Conservation (phyloP, 2,888 invertebrate genomes). For the Bhutanitis thaidina region DNA sequence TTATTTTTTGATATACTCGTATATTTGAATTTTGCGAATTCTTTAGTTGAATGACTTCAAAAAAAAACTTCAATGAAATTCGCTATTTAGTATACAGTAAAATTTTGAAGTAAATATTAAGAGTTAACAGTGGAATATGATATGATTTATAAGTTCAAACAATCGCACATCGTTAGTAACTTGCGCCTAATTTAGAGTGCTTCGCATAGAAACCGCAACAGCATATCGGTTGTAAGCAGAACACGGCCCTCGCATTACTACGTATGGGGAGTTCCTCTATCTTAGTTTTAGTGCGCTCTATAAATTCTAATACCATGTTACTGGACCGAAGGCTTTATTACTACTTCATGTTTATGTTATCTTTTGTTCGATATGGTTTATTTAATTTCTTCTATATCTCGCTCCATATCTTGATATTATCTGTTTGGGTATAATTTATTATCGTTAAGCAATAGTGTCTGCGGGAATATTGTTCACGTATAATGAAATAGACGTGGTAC, state of each 20-base stretch:
- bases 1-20: no score
- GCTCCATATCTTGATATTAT: constrained; percentile 18
- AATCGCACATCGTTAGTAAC: constrained; percentile 15
- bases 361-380: constrained; percentile 33
- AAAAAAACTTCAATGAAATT: no score
- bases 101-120: no score
- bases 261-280: constrained; percentile 51
- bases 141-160: not conserved
- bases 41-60: no score
- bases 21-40: no score
- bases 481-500: constrained; percentile 2
- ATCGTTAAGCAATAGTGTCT: constrained; percentile 3
- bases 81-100: no score
- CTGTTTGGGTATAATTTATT: constrained; percentile 18
- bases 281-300: constrained; percentile 42
- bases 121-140: no score
- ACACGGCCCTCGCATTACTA: constrained; percentile 56
- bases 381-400: constrained; percentile 21
- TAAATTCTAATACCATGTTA: constrained; percentile 54
- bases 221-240: constrained; percentile 52
- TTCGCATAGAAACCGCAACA: constrained; percentile 71
- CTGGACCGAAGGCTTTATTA: constrained; percentile 49
- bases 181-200: constrained; percentile 40
- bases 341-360: constrained; percentile 44
- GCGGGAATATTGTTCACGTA: constrained; percentile 5